Base-by-base conservation (phyloP, 2,113 vertebrate genomes). In the Dolichallabes microphthalmus region DNA sequence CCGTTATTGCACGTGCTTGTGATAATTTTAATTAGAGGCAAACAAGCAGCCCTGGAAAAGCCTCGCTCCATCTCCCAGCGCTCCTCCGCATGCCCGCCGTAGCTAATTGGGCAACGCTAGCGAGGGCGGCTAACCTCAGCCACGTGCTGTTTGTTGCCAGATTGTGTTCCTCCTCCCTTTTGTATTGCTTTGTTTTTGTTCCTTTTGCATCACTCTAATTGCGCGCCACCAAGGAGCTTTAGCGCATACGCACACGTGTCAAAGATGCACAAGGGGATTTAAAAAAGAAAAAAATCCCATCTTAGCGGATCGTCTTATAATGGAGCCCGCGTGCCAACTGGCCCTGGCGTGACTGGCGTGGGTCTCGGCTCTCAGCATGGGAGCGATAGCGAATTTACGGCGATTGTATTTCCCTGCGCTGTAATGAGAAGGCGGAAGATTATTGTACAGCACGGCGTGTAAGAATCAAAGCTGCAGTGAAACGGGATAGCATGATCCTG, bases 21-120 rank as follows among this genome's bases (percentile, higher is more conserved):
- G 88, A 88, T 90, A 91, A 90, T 93, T 94, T 93, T 95, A 95
- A 95, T 95, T 95, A 95, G 93, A 91, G 89, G 89, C 93, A 92
- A 94, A 94, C 94, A 93, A 92, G 92, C 91, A 91, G 89, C 90
- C 92, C 85, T 90, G 82, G 86, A 93, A 92, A 82, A 82, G 74
- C 90, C 87, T 93, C 93, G 94, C 91, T 92, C 82, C 89, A 91
- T 90, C 90, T 88, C 86, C 87, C 86, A 85, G 74, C 60, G 75
- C 85, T 83, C 86, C 83, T 90, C 39, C 80, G 57, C 84, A 86
- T 88, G 82, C 86, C 81, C 80, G 90, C 90, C 90, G 83, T 88
- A 91, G 90, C 93, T 95, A 95, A 95, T 95, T 95, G 93, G 94
- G 90, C 92, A 82, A 76, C 30, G 89, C 82, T 90, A 92, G 92